Evolutionary conservation across 2,888 invertebrate genomes (phyloP).

Genomic region (Artemia sinica): DNA sequence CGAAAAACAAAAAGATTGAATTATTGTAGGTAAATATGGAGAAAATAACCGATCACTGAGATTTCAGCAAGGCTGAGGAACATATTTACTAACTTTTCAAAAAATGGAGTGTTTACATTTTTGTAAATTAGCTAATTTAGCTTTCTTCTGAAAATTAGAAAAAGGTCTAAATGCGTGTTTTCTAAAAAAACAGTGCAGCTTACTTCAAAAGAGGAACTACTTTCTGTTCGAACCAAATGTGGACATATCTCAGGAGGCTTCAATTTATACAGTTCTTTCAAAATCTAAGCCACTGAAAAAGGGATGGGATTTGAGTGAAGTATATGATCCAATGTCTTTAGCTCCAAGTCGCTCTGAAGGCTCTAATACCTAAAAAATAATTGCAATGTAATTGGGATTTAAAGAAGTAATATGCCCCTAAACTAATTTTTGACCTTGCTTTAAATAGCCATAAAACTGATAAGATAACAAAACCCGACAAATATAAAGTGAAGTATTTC

Average conservation of each 20-base stretch:
- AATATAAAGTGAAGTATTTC: no score
- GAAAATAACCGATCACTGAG: no score
- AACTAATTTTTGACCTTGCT: no score
- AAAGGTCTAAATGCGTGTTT: background rate
- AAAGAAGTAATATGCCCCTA: background rate
- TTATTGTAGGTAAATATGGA: no score
- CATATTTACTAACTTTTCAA: background rate
- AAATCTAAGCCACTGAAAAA: conserved; percentile 73
- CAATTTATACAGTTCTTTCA: conserved; percentile 52
- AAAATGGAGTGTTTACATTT: background rate
- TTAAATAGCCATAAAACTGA: no score
- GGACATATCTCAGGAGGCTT: conserved; percentile 45
- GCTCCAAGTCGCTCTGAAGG: conserved; percentile 65
- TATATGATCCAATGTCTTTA: conserved; percentile 51
- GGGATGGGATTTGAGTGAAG: conserved; percentile 62
- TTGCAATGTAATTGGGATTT: conserved; percentile 16
- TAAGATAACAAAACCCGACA: no score
- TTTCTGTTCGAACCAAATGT: background rate
- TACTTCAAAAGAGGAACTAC: background rate
- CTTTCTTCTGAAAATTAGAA: background rate
- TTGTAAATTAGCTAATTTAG: background rate
- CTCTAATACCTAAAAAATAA: conserved; percentile 42
- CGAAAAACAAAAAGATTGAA: no score
- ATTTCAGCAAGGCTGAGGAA: background rate
- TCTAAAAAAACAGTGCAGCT: background rate